These are phyloP conservation scores for Nemotelus nigrinus DNA, from an alignment of 2,888 invertebrate genomes.

Conservation along the genomic window DNA sequence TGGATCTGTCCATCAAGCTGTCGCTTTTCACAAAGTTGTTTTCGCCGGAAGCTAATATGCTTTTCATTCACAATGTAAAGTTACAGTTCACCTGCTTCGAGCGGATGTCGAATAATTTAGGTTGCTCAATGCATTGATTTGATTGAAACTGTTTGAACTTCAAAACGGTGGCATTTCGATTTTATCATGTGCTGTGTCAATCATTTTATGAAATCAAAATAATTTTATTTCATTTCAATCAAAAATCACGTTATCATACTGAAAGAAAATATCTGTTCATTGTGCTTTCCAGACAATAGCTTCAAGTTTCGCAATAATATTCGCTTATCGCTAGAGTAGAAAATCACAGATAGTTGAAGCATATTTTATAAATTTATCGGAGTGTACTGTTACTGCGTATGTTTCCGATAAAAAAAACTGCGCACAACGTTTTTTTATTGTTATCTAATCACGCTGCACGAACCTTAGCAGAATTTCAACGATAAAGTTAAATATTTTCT, in stretches of 20 bases:
- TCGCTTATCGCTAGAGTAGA: too few species aligned
- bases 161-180: too few species aligned
- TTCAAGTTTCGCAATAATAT: too few species aligned
- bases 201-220: too few species aligned
- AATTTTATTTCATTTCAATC: too few species aligned
- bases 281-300: too few species aligned
- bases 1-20: not conserved
- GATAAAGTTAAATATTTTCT: slow-evolving; percentile 22
- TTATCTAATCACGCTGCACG: slow-evolving; percentile 27
- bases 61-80: slow-evolving; percentile 7
- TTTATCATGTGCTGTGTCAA: too few species aligned
- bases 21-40: not conserved
- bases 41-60: slow-evolving; percentile 39
- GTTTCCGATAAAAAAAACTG: not conserved
- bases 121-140: not conserved
- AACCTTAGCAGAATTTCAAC: not conserved
- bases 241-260: too few species aligned
- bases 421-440: slow-evolving; percentile 3
- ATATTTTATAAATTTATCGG: too few species aligned
- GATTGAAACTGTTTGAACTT: too few species aligned
- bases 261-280: too few species aligned
- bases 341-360: too few species aligned
- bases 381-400: not conserved
- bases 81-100: slow-evolving; percentile 39
- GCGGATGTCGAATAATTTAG: slow-evolving; percentile 29